phyloP scores from a whole-genome alignment of 1,140 invertebrate species.

The Drosophila tsacasi region DNA sequence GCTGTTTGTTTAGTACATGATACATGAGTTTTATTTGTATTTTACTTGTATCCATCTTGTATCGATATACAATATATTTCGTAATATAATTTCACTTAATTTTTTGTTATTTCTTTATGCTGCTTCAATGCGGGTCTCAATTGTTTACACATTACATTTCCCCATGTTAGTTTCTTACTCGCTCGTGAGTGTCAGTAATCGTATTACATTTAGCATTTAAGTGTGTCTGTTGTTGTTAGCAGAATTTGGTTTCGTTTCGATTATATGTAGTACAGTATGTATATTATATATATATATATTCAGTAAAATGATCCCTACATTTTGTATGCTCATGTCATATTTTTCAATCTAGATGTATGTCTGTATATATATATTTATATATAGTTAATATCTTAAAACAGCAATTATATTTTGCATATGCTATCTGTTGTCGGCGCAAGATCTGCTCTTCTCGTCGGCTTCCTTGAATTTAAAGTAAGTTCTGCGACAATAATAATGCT shows the following conservation, averaged over 20 bases:
- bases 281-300: conserved; percentile 62
- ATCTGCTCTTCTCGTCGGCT: conserved; percentile 24
- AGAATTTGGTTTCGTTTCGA: conserved; percentile 58
- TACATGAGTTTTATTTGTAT: conserved; percentile 83
- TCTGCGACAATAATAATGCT: conserved; percentile 76
- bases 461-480: conserved; percentile 79
- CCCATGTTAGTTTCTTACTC: conserved; percentile 45
- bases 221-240: conserved; percentile 48
- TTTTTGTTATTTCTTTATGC: conserved; percentile 38
- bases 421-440: conserved; percentile 33
- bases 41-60: conserved; percentile 81
- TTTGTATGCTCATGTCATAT: conserved; percentile 83
- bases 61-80: conserved; percentile 83
- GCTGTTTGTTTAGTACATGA: conserved; percentile 78
- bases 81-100: conserved; percentile 83
- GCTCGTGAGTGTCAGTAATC: conserved; percentile 70
- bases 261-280: conserved; percentile 69
- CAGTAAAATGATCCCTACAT: conserved; percentile 84
- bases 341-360: conserved; percentile 74
- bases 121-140: conserved; percentile 39
- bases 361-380: conserved; percentile 67
- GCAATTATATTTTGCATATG: conserved; percentile 57
- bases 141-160: conserved; percentile 52
- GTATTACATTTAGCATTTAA: conserved; percentile 72
- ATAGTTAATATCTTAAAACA: conserved; percentile 73